Evolutionary conservation across 2,797 vertebrate species (phyloP).

Genomic region (Schizopygopsis malacanthus): DNA sequence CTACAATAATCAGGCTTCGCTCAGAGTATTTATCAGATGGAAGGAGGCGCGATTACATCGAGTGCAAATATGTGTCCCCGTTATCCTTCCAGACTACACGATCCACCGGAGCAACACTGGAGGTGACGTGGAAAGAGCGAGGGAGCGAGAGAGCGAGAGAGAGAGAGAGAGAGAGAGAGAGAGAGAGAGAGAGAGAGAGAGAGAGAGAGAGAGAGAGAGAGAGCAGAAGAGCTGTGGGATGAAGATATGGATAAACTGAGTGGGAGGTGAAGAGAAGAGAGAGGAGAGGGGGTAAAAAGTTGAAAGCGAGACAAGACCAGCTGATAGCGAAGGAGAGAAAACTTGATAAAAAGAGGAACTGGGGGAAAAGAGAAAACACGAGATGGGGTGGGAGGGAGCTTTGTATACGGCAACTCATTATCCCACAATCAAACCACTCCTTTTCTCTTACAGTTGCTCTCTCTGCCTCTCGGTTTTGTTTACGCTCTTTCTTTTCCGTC

Average conservation of each 20-base stretch:
- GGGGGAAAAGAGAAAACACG: constrained; percentile 25
- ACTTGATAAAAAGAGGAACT: constrained; percentile 47
- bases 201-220: neutral
- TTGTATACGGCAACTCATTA: constrained; percentile 60
- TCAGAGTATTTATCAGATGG: constrained; percentile 76
- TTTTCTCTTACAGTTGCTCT: constrained; percentile 50
- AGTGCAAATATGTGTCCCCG: constrained; percentile 78
- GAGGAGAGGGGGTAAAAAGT: constrained; percentile 45
- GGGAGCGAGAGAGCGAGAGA: constrained; percentile 33
- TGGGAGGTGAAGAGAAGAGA: constrained; percentile 39
- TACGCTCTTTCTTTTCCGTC: constrained; percentile 72
- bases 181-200: constrained; percentile 7
- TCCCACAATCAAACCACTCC: constrained; percentile 58
- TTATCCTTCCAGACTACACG: constrained; percentile 73
- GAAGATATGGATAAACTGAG: constrained; percentile 42
- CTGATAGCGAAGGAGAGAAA: constrained; percentile 57
- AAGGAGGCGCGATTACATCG: constrained; percentile 74
- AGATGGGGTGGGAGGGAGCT: constrained; percentile 36
- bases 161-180: neutral
- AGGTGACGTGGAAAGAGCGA: constrained; percentile 58
- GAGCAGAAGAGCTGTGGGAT: constrained; percentile 27
- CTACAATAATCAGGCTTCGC: constrained; percentile 73
- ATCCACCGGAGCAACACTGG: constrained; percentile 71
- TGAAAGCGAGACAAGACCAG: constrained; percentile 61
- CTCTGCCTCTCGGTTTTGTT: constrained; percentile 64